These are phyloP conservation scores for Lepilemur ruficaudatus DNA, from an alignment of 2,797 vertebrate genomes.

Conservation along the genomic window DNA sequence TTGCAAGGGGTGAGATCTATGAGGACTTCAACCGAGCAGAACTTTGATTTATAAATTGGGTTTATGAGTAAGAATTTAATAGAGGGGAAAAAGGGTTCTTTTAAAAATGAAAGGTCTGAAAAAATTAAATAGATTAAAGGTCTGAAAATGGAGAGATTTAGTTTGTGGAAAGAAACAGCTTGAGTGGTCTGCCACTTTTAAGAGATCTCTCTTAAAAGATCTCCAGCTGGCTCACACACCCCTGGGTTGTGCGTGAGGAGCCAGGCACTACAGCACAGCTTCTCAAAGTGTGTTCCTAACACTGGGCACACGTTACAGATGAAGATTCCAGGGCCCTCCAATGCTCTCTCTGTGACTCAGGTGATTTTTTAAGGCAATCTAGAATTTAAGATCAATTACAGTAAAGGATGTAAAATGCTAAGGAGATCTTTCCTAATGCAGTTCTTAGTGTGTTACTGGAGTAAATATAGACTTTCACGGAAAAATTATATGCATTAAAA, in stretches of 20 bases:
- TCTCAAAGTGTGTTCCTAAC: neutral
- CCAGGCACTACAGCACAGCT: neutral
- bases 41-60: neutral
- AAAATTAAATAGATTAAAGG: neutral
- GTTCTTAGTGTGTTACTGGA: neutral
- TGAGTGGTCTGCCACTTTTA: neutral
- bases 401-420: neutral
- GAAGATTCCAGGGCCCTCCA: neutral
- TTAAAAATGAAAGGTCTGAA: neutral
- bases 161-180: neutral
- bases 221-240: neutral
- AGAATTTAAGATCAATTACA: neutral
- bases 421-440: neutral
- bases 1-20: neutral
- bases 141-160: neutral
- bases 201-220: neutral
- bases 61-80: conserved; percentile 36
- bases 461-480: neutral
- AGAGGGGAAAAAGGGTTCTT: neutral
- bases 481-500: conserved; percentile 25
- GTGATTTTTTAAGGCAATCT: neutral
- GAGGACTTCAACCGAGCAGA: neutral
- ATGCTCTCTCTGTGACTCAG: neutral
- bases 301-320: neutral
- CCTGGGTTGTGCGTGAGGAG: neutral